A percentile compares a stretch with the other conserved stretches of the same genome.
Conservation (phyloP, 1,140 invertebrate species). For the Acromyrmex echinatior region DNA sequence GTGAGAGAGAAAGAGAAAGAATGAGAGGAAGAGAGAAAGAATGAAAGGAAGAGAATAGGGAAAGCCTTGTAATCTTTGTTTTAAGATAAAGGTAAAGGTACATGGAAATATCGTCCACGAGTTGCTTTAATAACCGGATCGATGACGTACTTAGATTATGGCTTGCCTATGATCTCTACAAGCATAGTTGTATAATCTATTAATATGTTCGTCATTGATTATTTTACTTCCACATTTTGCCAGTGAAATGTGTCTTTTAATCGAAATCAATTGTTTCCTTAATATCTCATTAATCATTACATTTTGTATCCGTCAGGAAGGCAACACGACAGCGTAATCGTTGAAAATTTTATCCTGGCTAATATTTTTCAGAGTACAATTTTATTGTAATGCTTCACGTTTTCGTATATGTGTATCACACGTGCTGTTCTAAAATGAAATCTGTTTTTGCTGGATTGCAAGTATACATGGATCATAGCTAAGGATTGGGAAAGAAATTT, state of each 20-base stretch:
- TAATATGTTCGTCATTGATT: conserved; percentile 66
- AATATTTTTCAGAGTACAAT: conserved; percentile 55
- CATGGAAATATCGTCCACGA: conserved; percentile 55
- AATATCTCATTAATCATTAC: conserved; percentile 39
- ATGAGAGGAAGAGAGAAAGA: conserved; percentile 13
- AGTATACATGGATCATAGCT: conserved; percentile 45
- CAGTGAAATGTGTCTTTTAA: conserved; percentile 49
- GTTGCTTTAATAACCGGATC: conserved; percentile 62
- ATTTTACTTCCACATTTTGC: conserved; percentile 62
- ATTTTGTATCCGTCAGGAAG: conserved; percentile 52
- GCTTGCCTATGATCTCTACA: conserved; percentile 74
- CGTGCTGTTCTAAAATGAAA: conserved; percentile 56
- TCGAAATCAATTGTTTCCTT: conserved; percentile 39
- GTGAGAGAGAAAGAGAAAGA: conserved; percentile 14
- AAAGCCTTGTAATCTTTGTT: conserved; percentile 67
- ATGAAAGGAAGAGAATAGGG: conserved; percentile 59
- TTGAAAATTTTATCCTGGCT: conserved; percentile 61
- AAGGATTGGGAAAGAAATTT: conserved; percentile 44
- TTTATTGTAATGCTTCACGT: conserved; percentile 67
- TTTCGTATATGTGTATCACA: conserved; percentile 61
- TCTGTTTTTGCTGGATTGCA: conserved; percentile 38
- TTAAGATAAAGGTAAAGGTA: conserved; percentile 53
- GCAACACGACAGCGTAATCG: conserved; percentile 67
- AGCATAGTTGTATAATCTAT: conserved; percentile 75
- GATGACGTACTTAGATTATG: conserved; percentile 76